Percentiles rank a stretch among this genome's conserved stretches.
These are phyloP conservation scores for Eurytoma adleriae DNA, from an alignment of 2,888 invertebrate species.

Conservation along the genomic window DNA sequence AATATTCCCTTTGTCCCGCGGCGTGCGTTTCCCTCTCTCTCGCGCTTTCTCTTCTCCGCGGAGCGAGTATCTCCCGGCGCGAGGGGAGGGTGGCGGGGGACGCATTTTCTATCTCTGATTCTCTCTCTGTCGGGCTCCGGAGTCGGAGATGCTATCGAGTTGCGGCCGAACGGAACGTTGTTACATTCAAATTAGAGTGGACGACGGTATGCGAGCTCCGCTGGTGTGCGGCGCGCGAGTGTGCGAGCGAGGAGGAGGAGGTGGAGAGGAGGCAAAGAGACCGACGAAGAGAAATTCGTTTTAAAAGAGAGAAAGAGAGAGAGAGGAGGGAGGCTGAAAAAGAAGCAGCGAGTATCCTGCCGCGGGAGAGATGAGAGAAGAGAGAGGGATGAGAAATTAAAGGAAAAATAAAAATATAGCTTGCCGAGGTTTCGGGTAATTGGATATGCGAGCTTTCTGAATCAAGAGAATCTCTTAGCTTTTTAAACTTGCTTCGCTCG, in stretches of 20 bases:
- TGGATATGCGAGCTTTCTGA: conserved; percentile 23
- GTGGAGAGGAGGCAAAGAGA: neutral
- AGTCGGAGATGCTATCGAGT: conserved; percentile 73
- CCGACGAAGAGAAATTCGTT: conserved; percentile 34
- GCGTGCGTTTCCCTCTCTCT: conserved; percentile 27
- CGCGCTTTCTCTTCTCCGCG: conserved; percentile 12
- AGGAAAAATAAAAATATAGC: conserved; percentile 30
- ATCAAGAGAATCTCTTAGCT: neutral
- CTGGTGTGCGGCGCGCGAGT: conserved; percentile 44
- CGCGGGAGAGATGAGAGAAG: conserved; percentile 7
- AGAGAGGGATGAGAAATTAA: conserved; percentile 37
- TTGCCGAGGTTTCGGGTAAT: conserved; percentile 44
- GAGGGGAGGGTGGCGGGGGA: conserved; percentile 52
- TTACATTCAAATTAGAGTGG: conserved; percentile 76
- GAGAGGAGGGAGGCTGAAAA: conserved; percentile 29
- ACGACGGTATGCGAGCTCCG: conserved; percentile 71
- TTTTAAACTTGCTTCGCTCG: neutral
- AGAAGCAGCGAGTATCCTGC: conserved; percentile 8
- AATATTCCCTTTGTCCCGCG: conserved; percentile 56
- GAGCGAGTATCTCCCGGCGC: conserved; percentile 6
- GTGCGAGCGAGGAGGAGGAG: conserved; percentile 10
- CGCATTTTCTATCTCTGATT: conserved; percentile 42
- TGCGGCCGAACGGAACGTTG: conserved; percentile 75
- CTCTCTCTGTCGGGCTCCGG: conserved; percentile 27
- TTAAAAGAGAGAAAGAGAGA: conserved; percentile 32